These are phyloP conservation scores for Sphecodes monilicornis DNA, from an alignment of 2,888 invertebrate genomes.

Conservation along the genomic window DNA sequence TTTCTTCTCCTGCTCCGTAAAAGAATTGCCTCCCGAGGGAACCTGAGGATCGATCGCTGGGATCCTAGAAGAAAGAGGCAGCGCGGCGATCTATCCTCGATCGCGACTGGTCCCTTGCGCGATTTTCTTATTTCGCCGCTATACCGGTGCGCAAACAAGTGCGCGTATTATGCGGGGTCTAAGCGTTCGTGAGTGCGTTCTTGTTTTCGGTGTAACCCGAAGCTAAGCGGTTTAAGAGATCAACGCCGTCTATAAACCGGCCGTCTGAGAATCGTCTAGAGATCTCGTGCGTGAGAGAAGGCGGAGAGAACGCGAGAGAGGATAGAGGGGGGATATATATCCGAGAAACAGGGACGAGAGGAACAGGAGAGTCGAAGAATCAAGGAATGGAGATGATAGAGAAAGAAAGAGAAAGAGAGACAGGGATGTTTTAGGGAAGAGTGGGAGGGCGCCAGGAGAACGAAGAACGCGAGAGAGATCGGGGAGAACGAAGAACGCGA, in stretches of 20 bases:
- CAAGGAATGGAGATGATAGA: background rate
- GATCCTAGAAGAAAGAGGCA: background rate
- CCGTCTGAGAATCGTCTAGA: conserved; percentile 80
- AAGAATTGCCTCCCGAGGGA: background rate
- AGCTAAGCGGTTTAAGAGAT: conserved; percentile 84
- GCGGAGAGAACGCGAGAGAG: background rate
- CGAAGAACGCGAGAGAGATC: conserved; percentile 27
- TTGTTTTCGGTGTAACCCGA: conserved; percentile 84
- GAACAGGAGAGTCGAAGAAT: background rate
- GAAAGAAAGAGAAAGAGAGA: conserved; percentile 26
- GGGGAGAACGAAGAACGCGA: conserved; percentile 31
- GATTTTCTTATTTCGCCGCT: conserved; percentile 61
- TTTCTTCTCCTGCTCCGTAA: too few species aligned
- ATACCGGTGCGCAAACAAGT: conserved; percentile 78
- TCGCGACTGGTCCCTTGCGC: background rate
- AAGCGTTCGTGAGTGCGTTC: conserved; percentile 82
- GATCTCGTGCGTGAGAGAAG: conserved; percentile 69
- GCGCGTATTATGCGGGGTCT: conserved; percentile 80
- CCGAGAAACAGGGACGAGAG: background rate
- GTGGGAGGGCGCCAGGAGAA: conserved; percentile 49
- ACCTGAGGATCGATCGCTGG: background rate
- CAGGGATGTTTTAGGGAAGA: conserved; percentile 7
- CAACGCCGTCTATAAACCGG: conserved; percentile 80
- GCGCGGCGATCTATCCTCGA: background rate
- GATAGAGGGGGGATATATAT: background rate